A percentile compares a stretch with the other conserved stretches of the same genome.
Conservation (phyloP, 23 tunicate genomes). For the Phallusia fumigata region DNA sequence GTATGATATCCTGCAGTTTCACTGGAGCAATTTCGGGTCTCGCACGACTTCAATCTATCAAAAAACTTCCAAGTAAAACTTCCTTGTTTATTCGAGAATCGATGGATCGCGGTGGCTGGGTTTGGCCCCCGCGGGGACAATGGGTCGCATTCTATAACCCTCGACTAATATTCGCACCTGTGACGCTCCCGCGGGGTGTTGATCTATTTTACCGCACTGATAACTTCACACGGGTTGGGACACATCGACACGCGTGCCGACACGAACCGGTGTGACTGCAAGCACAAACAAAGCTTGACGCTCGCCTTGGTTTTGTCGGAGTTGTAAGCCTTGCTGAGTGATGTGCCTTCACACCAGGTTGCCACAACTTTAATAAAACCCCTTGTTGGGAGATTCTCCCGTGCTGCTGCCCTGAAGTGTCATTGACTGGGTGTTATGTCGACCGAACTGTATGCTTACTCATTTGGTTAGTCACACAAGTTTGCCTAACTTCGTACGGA, state of each 20-base stretch:
- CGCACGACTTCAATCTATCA: neutral
- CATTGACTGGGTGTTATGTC: neutral
- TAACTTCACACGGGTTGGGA: neutral
- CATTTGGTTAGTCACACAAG: neutral
- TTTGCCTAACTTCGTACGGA: too few species aligned
- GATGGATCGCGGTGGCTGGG: neutral
- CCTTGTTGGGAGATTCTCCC: neutral
- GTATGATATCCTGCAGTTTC: too few species aligned
- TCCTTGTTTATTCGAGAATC: slow-evolving; percentile 1
- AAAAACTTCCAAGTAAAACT: neutral
- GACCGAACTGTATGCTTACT: neutral
- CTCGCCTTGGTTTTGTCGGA: neutral
- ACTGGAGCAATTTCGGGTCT: too few species aligned
- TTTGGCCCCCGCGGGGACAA: neutral
- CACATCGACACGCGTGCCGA: neutral
- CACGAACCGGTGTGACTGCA: neutral
- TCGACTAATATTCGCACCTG: slow-evolving; percentile 8
- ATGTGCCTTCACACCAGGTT: neutral
- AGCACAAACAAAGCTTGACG: neutral
- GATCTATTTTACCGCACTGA: neutral
- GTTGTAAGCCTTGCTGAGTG: neutral
- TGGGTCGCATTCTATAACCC: neutral
- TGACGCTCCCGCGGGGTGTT: neutral
- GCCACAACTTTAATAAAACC: neutral
- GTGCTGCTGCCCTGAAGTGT: neutral